These are phyloP conservation scores for Hycleus cichorii DNA, from an alignment of 1,140 invertebrate species.

Conservation along the genomic window DNA sequence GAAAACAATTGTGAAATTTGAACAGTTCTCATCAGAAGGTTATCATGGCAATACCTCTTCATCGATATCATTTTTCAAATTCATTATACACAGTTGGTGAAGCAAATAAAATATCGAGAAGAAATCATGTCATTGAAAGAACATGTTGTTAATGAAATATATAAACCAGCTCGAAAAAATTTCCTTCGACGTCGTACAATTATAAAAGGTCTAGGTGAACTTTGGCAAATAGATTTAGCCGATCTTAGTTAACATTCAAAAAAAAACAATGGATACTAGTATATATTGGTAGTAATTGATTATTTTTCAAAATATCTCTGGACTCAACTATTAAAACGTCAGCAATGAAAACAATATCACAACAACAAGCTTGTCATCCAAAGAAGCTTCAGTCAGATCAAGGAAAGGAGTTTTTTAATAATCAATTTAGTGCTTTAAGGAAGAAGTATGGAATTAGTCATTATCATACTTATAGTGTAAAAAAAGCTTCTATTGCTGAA, in stretches of 20 bases:
- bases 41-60: too few species aligned
- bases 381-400: conserved; percentile 9
- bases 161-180: not conserved
- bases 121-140: not conserved
- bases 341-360: conserved; percentile 14
- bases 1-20: too few species aligned
- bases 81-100: too few species aligned
- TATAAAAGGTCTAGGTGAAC: conserved; percentile 20
- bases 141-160: not conserved
- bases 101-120: too few species aligned
- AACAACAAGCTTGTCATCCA: conserved; percentile 33
- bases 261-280: conserved; percentile 24
- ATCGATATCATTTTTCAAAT: too few species aligned
- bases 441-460: too few species aligned
- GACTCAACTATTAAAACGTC: conserved; percentile 31
- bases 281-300: too few species aligned
- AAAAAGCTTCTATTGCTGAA: conserved; percentile 41
- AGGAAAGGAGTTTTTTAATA: too few species aligned
- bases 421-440: too few species aligned
- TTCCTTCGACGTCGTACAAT: not conserved
- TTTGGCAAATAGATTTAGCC: conserved; percentile 23
- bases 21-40: too few species aligned
- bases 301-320: conserved; percentile 20
- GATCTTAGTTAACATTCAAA: conserved; percentile 16
- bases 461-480: conserved; percentile 2